Conservation (phyloP, 1,140 invertebrate genomes). For the Acromyrmex echinatior region DNA sequence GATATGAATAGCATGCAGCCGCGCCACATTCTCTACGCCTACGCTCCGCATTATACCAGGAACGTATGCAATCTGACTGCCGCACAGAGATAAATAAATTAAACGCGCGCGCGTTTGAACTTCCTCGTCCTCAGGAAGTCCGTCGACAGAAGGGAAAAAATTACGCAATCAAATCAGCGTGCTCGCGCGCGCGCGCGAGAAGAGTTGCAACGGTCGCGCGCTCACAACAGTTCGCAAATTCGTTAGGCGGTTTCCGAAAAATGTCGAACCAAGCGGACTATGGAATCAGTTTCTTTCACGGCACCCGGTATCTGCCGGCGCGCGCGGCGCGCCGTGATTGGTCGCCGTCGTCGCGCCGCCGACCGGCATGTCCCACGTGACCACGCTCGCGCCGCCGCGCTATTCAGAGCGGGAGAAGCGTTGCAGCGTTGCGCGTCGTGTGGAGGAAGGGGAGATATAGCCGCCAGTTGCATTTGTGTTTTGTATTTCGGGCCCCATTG, state of each 20-base stretch:
- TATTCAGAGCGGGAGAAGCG: slow-evolving; percentile 42
- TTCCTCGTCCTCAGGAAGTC: slow-evolving; percentile 25
- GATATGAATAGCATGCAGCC: background rate
- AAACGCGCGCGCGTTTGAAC: background rate
- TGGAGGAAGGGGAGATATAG: slow-evolving; percentile 62
- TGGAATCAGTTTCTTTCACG: slow-evolving; percentile 60
- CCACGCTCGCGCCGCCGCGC: slow-evolving; percentile 25
- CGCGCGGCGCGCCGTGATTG: slow-evolving; percentile 63
- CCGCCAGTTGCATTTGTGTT: slow-evolving; percentile 82
- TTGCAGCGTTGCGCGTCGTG: slow-evolving; percentile 52
- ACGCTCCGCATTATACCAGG: background rate
- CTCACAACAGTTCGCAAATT: background rate
- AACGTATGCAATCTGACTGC: background rate
- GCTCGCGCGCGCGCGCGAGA: too few relatives aligned
- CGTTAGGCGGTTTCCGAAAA: slow-evolving; percentile 20
- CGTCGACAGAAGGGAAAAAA: background rate
- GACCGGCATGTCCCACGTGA: slow-evolving; percentile 78
- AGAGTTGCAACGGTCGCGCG: slow-evolving; percentile 9
- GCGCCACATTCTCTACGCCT: background rate
- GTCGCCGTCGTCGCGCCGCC: slow-evolving; percentile 51
- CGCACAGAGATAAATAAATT: slow-evolving; percentile 9
- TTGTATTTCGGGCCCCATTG: slow-evolving; percentile 78
- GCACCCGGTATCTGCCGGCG: slow-evolving; percentile 67
- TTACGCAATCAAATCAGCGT: slow-evolving; percentile 24
- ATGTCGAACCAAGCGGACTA: background rate